Base-by-base conservation (phyloP, 37 sponge, comb jelly and placozoan species). In the Bolinopsis microptera region DNA sequence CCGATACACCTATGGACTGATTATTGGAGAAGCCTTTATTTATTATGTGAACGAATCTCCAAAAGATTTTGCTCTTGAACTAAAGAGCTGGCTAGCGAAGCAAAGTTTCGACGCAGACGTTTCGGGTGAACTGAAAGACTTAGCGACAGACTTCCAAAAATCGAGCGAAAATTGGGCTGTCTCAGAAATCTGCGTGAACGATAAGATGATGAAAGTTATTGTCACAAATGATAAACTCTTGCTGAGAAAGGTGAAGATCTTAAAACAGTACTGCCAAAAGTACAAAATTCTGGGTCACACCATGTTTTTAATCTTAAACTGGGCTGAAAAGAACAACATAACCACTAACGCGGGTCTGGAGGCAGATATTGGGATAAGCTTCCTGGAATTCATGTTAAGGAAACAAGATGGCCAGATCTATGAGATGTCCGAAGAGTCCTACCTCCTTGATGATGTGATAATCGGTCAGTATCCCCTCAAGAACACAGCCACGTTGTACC, bases 321-420 rank as follows among this genome's bases (percentile, higher is more conserved):
- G 90, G 90, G 90, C 90, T 0, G 90, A 41, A 27, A 86, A 38
- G 61, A 41, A 39, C 30, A 38, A 38, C 8, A 9, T 86, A 2
- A 86, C 90, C 27, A 39, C 26, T 0, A 38, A 34, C 36, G 61
- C 61, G 5, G 5, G 9, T 18, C 26, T 39, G 61, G 90, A 86
- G 8, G 61, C 90, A 0, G 90, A 86, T 23, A 0, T 39, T 2
- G 90, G 30, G 1, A n/a, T 86, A 2, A 86, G 90, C 22, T 41
- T 86, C 30, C 22, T 86, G 26, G 90, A 86, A 48, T 41, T 41
- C 90, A 86, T 86, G 90, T 26, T 86, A 30, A 35, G 36, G 90
- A 33, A 80, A 3, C 36, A 35, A 21, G 24, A 21, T 25, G 39
- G 41, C 48, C 41, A 86, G 61, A 13, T 86, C 21, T 28, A 39